Base-by-base conservation (phyloP, 2,113 vertebrate genomes). In the Puffinus mauretanicus region DNA sequence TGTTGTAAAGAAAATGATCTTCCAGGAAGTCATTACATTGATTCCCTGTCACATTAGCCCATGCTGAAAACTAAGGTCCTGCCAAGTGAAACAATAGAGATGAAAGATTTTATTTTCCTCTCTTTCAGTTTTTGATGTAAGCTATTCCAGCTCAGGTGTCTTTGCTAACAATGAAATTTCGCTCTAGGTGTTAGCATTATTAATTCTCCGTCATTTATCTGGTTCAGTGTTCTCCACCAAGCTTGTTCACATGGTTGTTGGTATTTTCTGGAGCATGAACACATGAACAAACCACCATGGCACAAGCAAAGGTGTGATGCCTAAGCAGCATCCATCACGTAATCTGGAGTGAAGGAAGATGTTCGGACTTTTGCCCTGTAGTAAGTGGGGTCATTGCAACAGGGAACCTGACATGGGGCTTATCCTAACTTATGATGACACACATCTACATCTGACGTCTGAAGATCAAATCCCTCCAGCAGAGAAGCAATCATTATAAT, bases 1-100 rank as follows among this genome's bases (percentile, higher is more conserved):
- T 84, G n/a, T 66, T 70, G n/a, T 52, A 88, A 94, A 86, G 64
- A 92, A 96, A 94, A 96, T 82, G n/a, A 71, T 91, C 92, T 94
- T 91, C 80, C 27, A 86, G 57, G 65, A 91, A 82, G 94, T 87
- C 80, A 87, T 96, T 93, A 87, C 52, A 93, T 86, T 12, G 86
- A 96, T 94, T 94, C 47, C 16, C 47, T 92, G 92, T 79, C 94
- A 79, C 94, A 72, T 94, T 95, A 95, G 40, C 44, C 69, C 49
- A 27, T 79, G 17, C 26, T 84, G 76, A 57, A 84, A 95, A 94
- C 55, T 9, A 29, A 94, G 36, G 29, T 84, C 64, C 77, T 93
- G 86, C 52, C 88, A 95, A 93, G 61, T 10, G 52, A 95, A 88
- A 93, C 80, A 71, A 84, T 34, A 91, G 83, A 84, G 61, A 82